Evolutionary conservation across 2,888 invertebrate species (phyloP), one percentile per base, ranked within the genome.

Genomic region (Metacarcinus magister): DNA sequence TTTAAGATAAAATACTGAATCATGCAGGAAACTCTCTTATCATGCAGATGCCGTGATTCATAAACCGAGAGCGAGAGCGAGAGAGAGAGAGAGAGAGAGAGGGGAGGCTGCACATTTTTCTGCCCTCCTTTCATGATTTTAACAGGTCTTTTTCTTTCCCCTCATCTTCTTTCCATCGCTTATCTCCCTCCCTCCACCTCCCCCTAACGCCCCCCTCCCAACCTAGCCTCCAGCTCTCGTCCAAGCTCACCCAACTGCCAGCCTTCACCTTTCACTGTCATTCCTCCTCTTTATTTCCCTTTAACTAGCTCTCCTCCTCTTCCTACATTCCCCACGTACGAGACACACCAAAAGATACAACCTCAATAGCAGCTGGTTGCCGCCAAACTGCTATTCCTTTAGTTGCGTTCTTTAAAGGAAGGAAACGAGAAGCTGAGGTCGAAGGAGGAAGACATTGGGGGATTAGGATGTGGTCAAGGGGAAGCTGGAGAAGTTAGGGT

Each of bases 1-100:
- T 87, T 87, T 39, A 87, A 87, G 87, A 87, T 87, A 87, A 87
- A 87, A 87, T 87, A 87, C 87, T 87, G 87, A 87, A 87, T 87
- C 87, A 87, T 87, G 87, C 87, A 32, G n/a, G 87, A 87, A 87
- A 32, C 87, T 87, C 87, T 87, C 87, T 87, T 87, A 39, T 87
- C 87, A 87, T 87, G 87, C 87, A 87, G 87, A 87, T 87, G 39
- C 87, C 87, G 87, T 87, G 87, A 87, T 87, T 87, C 87, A 39
- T 87, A 87, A 87, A 39, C 87, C 39, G 39, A 87, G 39, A 87
- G 87, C 39, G 87, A 87, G 87, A 87, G 87, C 39, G 87, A 87
- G 87, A 39, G 87, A 75, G 75, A 75, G 75, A 75, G 75, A 75
- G 87, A 39, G 87, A 32, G 87, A 87, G 87, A 87, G 87, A 87